These are phyloP conservation scores for Boloria selene DNA, from an alignment of 2,888 invertebrate species.

Conservation along the genomic window DNA sequence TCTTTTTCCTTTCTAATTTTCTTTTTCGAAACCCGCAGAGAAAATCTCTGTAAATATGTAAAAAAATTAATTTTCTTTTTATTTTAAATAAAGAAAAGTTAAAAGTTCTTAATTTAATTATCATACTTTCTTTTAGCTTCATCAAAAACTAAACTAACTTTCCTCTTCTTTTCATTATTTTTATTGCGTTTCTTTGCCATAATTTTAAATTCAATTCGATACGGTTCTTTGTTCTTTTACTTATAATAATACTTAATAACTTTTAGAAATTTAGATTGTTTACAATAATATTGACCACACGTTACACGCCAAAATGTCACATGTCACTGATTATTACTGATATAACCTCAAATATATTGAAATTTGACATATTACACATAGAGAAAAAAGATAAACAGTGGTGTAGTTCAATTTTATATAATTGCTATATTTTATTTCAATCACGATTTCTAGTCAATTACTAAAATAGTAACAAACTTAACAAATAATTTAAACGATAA, in stretches of 20 bases:
- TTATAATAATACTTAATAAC: not conserved
- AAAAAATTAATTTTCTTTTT: no score
- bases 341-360: constrained; percentile 13
- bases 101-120: no score
- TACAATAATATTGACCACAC: not conserved
- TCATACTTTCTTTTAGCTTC: constrained; percentile 71
- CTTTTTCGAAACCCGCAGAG: constrained; percentile 91
- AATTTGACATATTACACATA: no score
- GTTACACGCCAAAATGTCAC: constrained; percentile 1
- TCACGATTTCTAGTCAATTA: no score
- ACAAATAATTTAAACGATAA: no score
- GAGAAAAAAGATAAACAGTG: no score
- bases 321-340: no score
- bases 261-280: not conserved
- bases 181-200: constrained; percentile 71
- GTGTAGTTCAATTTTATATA: no score
- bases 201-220: constrained; percentile 5
- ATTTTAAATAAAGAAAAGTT: no score
- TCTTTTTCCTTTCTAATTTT: constrained; percentile 88
- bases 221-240: no score
- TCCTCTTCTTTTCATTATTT: constrained; percentile 62
- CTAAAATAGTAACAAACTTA: no score
- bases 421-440: no score
- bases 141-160: constrained; percentile 70
- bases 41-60: constrained; percentile 84